phyloP scores from a whole-genome alignment of 2,888 invertebrate genomes.

The Ernsta delagoae region DNA sequence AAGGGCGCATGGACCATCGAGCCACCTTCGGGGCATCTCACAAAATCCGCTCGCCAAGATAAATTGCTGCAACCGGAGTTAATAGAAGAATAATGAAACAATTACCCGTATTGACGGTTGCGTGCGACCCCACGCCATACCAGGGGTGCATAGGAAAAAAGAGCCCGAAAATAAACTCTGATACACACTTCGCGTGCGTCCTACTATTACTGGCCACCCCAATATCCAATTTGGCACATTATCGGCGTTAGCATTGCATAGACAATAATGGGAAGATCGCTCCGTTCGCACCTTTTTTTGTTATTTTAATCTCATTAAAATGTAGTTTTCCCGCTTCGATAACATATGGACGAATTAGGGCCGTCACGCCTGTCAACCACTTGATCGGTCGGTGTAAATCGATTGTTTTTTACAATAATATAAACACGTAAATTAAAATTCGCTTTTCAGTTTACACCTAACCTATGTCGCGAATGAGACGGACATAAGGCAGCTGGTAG shows the following conservation, averaged over 20 bases:
- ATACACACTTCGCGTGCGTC: conserved; percentile 83
- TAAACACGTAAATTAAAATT: conserved; percentile 4
- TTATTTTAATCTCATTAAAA: conserved; percentile 67
- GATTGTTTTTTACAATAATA: conserved; percentile 14
- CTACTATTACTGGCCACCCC: conserved; percentile 63
- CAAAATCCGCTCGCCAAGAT: conserved; percentile 50
- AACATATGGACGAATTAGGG: conserved; percentile 52
- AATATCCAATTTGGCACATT: conserved; percentile 80
- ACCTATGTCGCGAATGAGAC: neutral
- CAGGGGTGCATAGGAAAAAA: conserved; percentile 71
- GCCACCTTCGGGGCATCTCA: conserved; percentile 31
- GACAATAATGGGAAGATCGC: conserved; percentile 66
- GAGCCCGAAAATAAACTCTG: conserved; percentile 76
- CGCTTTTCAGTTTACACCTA: neutral
- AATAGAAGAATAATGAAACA: conserved; percentile 84
- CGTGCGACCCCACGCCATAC: conserved; percentile 54
- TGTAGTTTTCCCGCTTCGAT: conserved; percentile 50
- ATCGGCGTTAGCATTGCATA: conserved; percentile 61
- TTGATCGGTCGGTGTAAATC: conserved; percentile 33
- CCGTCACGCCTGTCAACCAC: conserved; percentile 27
- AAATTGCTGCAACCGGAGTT: conserved; percentile 75
- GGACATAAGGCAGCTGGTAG: neutral
- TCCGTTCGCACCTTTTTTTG: conserved; percentile 71
- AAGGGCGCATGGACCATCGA: conserved; percentile 13
- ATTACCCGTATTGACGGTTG: conserved; percentile 77